Evolutionary conservation across 2,888 invertebrate genomes (phyloP), one percentile per base, ranked within the genome.

Genomic region (Mimachlamys varia): DNA sequence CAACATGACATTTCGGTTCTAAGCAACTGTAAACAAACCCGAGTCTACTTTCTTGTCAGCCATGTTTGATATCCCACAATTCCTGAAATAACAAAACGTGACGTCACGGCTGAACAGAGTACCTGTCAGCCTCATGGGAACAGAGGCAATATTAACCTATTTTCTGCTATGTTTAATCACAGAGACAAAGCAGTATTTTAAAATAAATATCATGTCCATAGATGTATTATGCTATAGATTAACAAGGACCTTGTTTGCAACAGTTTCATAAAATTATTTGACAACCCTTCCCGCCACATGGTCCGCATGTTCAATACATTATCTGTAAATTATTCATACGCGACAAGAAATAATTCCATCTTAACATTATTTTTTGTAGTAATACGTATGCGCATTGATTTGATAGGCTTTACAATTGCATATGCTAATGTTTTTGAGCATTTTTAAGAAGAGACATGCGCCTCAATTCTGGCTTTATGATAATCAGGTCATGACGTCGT

Each of bases 1-100:
- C 10, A 87, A 53, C 37, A 27, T n/a, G 88, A n/a, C 88, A 88
- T 33, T 88, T 88, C 53, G 38, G 62, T 90, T 37, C 93, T 92
- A 94, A 93, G 94, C 94, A 94, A 95, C 94, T 93, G 95, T 96
- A 95, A 96, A 96, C 96, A 96, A 96, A 96, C 96, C 96, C 91
- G 96, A 96, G 91, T 96, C 96, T 89, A 94, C 95, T 93, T 95
- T 95, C 92, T 96, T 96, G 95, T 96, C 96, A 91, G 96, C 96
- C 96, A 96, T 96, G 90, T 93, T 95, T 92, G 90, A 89, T 94
- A 76, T 93, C 92, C 93, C 92, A 92, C 92, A 91, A 93, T 92
- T 55, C 91, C 76, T 76, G 33, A 76, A 76, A 76, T 76, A 76
- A 76, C 76, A 76, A 76, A 90, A 27, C 53, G 76, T 58, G 44